phyloP scores from a whole-genome alignment of 2,113 vertebrate genomes.

The Cephalopterus ornatus region DNA sequence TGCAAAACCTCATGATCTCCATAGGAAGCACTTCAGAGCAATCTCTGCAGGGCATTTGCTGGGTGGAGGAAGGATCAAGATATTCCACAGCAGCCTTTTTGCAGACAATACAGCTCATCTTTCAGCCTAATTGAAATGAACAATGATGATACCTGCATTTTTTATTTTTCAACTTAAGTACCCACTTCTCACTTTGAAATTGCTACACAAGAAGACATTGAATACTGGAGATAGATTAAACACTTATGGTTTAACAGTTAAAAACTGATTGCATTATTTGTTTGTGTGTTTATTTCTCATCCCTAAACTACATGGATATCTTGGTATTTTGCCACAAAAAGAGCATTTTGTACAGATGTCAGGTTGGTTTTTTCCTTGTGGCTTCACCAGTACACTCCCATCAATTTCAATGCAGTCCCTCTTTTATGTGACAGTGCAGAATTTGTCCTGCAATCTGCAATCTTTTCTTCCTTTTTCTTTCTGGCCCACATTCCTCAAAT shows the following conservation, averaged over 20 bases:
- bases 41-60: conserved; percentile 25
- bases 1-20: conserved; percentile 27
- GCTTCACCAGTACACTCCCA: neutral
- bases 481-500: neutral
- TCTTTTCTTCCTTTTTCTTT: neutral
- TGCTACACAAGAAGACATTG: neutral
- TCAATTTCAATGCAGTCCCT: neutral
- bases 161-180: neutral
- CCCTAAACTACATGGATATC: neutral
- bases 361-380: neutral
- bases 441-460: neutral
- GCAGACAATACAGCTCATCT: neutral
- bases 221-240: neutral
- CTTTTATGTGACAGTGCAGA: neutral
- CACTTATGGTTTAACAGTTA: neutral
- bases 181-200: neutral
- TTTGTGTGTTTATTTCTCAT: neutral
- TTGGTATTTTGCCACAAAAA: neutral
- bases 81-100: conserved; percentile 17
- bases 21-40: conserved; percentile 27
- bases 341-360: neutral
- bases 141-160: neutral
- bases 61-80: neutral
- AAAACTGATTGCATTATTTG: neutral
- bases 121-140: conserved; percentile 36